phyloP scores from a whole-genome alignment of 2,888 invertebrate species.

The Metopia argyrocephala region DNA sequence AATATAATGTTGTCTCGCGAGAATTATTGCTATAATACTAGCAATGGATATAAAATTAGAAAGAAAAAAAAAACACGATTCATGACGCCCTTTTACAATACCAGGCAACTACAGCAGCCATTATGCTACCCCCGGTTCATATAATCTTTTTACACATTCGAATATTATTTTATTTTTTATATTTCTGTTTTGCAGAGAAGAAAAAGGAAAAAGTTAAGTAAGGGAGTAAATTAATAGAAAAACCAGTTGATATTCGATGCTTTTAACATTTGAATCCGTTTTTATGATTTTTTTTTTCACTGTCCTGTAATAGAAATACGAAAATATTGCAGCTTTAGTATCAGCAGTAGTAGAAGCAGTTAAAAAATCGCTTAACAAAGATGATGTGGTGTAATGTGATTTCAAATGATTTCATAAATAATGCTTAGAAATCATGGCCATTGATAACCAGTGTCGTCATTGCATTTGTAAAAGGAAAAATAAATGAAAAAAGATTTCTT shows the following conservation, averaged over 20 bases:
- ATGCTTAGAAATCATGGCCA: slow-evolving; percentile 25
- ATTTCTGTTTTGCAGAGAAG: not conserved
- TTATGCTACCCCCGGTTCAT: not conserved
- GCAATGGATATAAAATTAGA: slow-evolving; percentile 7
- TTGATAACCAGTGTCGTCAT: not conserved
- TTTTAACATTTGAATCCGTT: slow-evolving; percentile 4
- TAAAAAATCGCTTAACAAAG: not conserved
- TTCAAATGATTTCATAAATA: slow-evolving; percentile 28
- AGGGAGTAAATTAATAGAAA: slow-evolving; percentile 29
- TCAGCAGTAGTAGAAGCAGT: not conserved
- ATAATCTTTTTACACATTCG: not conserved
- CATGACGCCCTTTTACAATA: slow-evolving; percentile 3
- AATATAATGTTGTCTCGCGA: slow-evolving; percentile 31
- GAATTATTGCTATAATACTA: slow-evolving; percentile 26
- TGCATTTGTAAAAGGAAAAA: not conserved
- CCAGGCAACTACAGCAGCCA: not conserved
- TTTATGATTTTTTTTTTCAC: not conserved
- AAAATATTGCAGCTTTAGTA: not conserved
- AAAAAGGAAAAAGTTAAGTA: not conserved
- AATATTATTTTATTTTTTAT: no score
- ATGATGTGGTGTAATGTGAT: slow-evolving; percentile 25
- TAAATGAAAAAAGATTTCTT: not conserved
- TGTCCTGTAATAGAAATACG: not conserved
- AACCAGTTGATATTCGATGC: slow-evolving; percentile 31
- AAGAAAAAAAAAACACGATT: not conserved